phyloP scores from a whole-genome alignment of 2,797 vertebrate species.

The Peromyscus nudipes region DNA sequence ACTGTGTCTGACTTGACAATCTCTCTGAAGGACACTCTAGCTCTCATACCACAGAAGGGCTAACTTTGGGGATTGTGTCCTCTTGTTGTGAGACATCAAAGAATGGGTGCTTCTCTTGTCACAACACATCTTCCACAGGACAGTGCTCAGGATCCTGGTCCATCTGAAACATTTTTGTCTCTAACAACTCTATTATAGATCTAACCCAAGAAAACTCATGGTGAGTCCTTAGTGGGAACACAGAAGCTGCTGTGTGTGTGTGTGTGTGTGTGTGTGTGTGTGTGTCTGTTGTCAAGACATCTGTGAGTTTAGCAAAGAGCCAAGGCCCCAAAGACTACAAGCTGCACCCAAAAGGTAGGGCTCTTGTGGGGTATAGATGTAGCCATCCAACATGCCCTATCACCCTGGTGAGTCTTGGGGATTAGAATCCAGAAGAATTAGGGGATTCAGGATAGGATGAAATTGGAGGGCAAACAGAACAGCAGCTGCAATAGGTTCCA shows the following conservation, averaged over 20 bases:
- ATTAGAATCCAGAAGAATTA: not conserved
- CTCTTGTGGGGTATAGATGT: rapidly evolving
- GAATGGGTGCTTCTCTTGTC: not conserved
- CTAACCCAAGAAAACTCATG: not conserved
- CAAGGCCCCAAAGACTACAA: not conserved
- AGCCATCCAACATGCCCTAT: rapidly evolving
- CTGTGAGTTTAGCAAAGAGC: not conserved
- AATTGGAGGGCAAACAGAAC: not conserved
- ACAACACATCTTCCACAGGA: not conserved
- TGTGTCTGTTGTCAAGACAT: not conserved
- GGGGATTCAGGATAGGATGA: not conserved
- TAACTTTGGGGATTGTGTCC: not conserved
- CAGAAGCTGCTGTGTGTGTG: not conserved
- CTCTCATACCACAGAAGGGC: not conserved
- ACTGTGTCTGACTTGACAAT: not conserved
- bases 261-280: not conserved
- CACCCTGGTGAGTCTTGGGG: not conserved
- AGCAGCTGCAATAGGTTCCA: not conserved
- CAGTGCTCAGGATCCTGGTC: not conserved
- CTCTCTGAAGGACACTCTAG: not conserved
- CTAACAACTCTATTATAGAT: not conserved
- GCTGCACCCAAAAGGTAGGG: not conserved
- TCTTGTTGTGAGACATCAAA: not conserved
- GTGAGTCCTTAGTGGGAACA: not conserved
- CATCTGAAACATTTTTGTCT: not conserved